Evolutionary conservation across 2,888 invertebrate species (phyloP).

Genomic region (Meteorus cinctellus): DNA sequence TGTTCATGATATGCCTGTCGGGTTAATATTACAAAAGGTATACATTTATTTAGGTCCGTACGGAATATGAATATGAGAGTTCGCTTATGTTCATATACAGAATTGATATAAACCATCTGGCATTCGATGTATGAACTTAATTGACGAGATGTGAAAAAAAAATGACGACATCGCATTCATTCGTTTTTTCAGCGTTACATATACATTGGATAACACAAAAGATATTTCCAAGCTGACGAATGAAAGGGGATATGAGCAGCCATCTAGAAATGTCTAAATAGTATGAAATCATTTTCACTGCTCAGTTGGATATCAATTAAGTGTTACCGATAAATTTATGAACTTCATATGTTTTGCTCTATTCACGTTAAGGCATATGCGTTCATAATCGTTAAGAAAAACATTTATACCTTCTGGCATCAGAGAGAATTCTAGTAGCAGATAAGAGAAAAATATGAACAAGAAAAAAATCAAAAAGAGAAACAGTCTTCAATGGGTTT

Average conservation of each 20-base stretch:
- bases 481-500: background rate
- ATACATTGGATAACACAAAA: background rate
- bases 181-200: background rate
- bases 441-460: background rate
- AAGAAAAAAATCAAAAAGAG: constrained; percentile 9
- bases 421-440: background rate
- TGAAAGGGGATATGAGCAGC: background rate
- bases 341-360: background rate
- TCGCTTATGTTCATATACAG: background rate
- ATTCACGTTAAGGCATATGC: background rate
- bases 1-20: constrained; percentile 19
- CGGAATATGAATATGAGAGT: background rate
- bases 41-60: background rate
- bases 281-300: background rate
- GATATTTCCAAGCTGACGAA: background rate
- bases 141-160: constrained; percentile 3
- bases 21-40: background rate
- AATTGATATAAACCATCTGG: constrained; percentile 9
- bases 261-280: background rate
- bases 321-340: background rate
- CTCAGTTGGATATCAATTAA: background rate
- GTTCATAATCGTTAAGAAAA: no score
- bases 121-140: constrained; percentile 12
- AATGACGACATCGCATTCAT: background rate
- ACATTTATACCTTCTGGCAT: background rate